These are phyloP conservation scores for Cirrhinus mrigala DNA, from an alignment of 2,797 vertebrate species.

Conservation along the genomic window DNA sequence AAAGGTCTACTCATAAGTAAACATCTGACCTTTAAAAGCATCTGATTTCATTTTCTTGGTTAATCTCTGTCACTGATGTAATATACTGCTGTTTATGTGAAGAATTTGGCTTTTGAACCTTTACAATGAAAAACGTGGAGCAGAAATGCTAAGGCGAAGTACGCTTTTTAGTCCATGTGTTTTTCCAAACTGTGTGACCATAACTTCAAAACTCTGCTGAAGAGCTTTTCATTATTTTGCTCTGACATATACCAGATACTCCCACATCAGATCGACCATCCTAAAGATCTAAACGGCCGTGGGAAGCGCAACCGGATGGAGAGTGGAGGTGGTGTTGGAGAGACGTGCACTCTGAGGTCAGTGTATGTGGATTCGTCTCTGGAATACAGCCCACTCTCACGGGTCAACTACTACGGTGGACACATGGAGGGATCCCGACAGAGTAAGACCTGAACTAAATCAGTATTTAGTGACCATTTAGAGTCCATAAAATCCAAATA, in stretches of 20 bases:
- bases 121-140: background rate
- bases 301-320: conserved; percentile 53
- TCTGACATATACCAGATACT: conserved; percentile 55
- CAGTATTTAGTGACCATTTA: background rate
- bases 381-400: conserved; percentile 67
- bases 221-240: conserved; percentile 45
- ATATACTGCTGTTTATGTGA: conserved; percentile 39
- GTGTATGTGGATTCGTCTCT: conserved; percentile 63
- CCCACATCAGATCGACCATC: conserved; percentile 48
- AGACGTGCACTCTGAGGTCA: conserved; percentile 51
- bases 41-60: conserved; percentile 37
- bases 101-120: conserved; percentile 20
- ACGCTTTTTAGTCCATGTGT: conserved; percentile 25
- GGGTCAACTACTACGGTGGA: conserved; percentile 65
- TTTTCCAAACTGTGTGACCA: conserved; percentile 47
- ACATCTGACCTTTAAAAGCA: conserved; percentile 43
- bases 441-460: conserved; percentile 31
- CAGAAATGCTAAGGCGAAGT: background rate
- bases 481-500: background rate
- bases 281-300: conserved; percentile 50
- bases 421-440: conserved; percentile 64
- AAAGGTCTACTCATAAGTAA: conserved; percentile 43
- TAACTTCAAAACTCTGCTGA: conserved; percentile 49
- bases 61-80: conserved; percentile 23
- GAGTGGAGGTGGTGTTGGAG: conserved; percentile 45